phyloP scores from a whole-genome alignment of 2,888 invertebrate species.

The Hipparchia sbordonii region DNA sequence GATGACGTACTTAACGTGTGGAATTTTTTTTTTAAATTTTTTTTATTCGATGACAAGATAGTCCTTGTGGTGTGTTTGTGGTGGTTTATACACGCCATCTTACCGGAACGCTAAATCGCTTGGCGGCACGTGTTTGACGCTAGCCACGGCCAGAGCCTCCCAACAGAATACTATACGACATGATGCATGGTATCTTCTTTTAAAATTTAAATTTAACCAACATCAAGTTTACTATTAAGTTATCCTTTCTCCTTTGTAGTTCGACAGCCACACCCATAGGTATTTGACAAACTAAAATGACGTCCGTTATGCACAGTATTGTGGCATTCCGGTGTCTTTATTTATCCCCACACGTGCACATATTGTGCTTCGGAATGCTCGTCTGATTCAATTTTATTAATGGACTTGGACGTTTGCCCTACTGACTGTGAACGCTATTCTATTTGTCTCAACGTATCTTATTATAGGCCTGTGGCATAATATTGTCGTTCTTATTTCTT shows the following conservation, averaged over 20 bases:
- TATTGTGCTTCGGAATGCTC: slow-evolving; percentile 77
- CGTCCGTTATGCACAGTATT: slow-evolving; percentile 35
- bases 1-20: too few species aligned
- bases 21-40: too few species aligned
- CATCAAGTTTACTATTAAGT: too few species aligned
- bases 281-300: slow-evolving; percentile 18
- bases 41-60: too few species aligned
- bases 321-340: slow-evolving; percentile 53
- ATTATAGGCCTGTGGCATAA: slow-evolving; percentile 48
- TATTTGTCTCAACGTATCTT: slow-evolving; percentile 68
- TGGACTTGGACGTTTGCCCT: slow-evolving; percentile 82
- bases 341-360: slow-evolving; percentile 76
- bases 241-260: neutral
- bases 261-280: neutral
- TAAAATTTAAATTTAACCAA: too few species aligned
- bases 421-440: slow-evolving; percentile 76
- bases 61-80: too few species aligned
- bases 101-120: too few species aligned
- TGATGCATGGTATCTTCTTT: too few species aligned
- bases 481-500: slow-evolving; percentile 55
- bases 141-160: too few species aligned
- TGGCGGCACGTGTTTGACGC: too few species aligned
- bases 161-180: too few species aligned
- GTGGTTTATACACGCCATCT: too few species aligned
- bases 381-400: slow-evolving; percentile 83